Evolutionary conservation across 2,888 invertebrate species (phyloP).

Genomic region (Thera obeliscata): DNA sequence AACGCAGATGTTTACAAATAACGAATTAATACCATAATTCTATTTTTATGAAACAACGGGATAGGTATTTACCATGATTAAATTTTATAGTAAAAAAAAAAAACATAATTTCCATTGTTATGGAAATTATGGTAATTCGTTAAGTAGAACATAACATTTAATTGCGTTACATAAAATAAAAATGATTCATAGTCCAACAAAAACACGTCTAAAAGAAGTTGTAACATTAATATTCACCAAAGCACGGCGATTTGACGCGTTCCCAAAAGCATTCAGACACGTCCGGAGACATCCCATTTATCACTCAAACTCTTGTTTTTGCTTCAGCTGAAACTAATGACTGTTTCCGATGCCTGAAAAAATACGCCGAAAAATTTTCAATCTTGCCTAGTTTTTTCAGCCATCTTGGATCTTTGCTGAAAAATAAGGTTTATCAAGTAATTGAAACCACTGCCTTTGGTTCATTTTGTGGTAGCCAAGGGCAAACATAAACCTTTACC

Average conservation of each 20-base stretch:
- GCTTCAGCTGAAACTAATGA: slow-evolving; percentile 6
- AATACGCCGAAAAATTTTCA: neutral
- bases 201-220: neutral
- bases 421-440: too few species aligned
- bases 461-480: too few species aligned
- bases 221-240: neutral
- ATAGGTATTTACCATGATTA: too few species aligned
- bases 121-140: neutral
- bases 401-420: neutral
- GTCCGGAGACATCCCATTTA: neutral
- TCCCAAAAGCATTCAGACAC: neutral
- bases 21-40: too few species aligned
- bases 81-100: too few species aligned
- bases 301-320: slow-evolving; percentile 4
- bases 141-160: neutral
- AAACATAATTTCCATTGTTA: too few species aligned
- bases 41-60: too few species aligned
- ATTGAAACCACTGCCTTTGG: too few species aligned
- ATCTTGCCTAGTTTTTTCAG: neutral
- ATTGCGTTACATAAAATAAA: neutral
- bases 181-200: neutral
- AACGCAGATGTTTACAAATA: too few species aligned
- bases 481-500: too few species aligned
- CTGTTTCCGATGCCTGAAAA: neutral
- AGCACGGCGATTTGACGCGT: neutral